Evolutionary conservation across 1,140 invertebrate genomes (phyloP).

Genomic region (Diploscapter pachys): DNA sequence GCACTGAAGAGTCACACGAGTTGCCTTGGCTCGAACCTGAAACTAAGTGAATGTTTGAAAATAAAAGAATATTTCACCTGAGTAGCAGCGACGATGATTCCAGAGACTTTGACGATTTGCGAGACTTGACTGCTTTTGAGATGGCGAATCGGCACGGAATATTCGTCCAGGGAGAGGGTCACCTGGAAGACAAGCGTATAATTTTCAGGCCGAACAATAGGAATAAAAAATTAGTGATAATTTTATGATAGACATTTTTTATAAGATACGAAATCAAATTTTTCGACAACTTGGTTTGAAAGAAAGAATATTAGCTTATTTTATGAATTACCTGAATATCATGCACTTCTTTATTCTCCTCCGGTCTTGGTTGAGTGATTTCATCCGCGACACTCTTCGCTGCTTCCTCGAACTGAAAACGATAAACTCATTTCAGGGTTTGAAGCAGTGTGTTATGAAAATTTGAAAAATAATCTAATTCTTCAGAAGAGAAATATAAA

Average conservation of each 20-base stretch:
- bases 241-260: too few relatives aligned
- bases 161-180: slow-evolving; percentile 77
- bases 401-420: slow-evolving; percentile 81
- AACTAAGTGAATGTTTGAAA: not conserved
- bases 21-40: slow-evolving; percentile 86
- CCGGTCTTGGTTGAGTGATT: slow-evolving; percentile 81
- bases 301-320: not conserved
- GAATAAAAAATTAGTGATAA: too few relatives aligned
- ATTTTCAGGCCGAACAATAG: too few relatives aligned
- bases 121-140: slow-evolving; percentile 84
- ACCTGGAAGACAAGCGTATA: slow-evolving; percentile 61
- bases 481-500: not conserved
- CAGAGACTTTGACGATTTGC: slow-evolving; percentile 85
- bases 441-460: not conserved
- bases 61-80: slow-evolving; percentile 60
- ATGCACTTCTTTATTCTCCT: slow-evolving; percentile 82
- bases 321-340: slow-evolving; percentile 73
- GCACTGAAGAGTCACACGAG: slow-evolving; percentile 90
- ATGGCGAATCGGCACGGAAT: slow-evolving; percentile 73
- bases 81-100: slow-evolving; percentile 89
- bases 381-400: slow-evolving; percentile 96
- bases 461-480: not conserved
- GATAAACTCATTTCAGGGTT: not conserved
- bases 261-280: too few relatives aligned
- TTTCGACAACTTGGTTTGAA: not conserved